These are phyloP conservation scores for Sinocyclocheilus grahami DNA, from an alignment of 2,113 vertebrate genomes.

Conservation along the genomic window DNA sequence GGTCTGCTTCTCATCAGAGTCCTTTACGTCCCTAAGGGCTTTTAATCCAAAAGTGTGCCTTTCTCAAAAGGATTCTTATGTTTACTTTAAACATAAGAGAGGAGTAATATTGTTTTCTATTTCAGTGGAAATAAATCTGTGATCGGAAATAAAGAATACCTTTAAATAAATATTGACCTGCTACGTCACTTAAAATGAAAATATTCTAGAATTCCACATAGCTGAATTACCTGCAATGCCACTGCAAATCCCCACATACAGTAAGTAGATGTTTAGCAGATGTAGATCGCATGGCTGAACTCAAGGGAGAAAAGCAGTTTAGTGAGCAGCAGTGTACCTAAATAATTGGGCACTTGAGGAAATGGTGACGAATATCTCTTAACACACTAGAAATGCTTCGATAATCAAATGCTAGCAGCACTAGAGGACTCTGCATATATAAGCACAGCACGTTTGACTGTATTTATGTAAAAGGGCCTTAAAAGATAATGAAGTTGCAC, in stretches of 20 bases:
- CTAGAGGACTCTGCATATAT: conserved; percentile 27
- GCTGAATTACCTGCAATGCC: neutral
- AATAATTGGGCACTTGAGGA: conserved; percentile 62
- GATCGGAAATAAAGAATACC: neutral
- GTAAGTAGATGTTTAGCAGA: neutral
- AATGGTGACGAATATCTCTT: conserved; percentile 40
- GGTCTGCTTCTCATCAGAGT: neutral
- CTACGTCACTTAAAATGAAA: neutral
- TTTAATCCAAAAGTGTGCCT: too few relatives aligned
- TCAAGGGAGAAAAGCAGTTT: conserved; percentile 40
- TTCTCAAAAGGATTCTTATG: too few relatives aligned
- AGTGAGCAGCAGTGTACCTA: conserved; percentile 23
- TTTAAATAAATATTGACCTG: neutral
- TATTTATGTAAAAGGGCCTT: neutral
- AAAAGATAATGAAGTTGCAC: neutral
- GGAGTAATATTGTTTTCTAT: neutral
- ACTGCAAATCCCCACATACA: neutral
- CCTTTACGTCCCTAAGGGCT: too few relatives aligned
- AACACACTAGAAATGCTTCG: neutral
- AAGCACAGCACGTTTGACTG: neutral
- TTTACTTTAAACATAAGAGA: too few relatives aligned
- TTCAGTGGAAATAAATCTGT: neutral
- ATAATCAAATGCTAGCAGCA: conserved; percentile 12
- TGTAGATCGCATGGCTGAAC: neutral
- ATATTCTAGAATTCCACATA: neutral